phyloP scores from a whole-genome alignment of 2,113 vertebrate genomes.

The Naja naja region DNA sequence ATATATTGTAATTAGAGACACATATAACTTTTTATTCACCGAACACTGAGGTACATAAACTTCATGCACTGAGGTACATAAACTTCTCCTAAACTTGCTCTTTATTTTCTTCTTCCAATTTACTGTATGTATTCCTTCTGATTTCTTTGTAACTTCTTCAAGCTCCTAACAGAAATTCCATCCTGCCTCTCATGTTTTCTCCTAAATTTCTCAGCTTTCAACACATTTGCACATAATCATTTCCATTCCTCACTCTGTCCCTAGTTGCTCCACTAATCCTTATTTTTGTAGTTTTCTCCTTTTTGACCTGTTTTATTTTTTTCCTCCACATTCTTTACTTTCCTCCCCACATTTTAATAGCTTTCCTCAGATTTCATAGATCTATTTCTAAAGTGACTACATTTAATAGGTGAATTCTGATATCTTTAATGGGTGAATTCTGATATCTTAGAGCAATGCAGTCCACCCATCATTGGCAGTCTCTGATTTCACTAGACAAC shows the following conservation, averaged over 20 bases:
- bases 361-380: background rate
- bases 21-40: background rate
- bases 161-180: background rate
- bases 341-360: background rate
- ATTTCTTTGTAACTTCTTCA: background rate
- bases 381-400: background rate
- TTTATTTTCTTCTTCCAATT: background rate
- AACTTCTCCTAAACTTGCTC: background rate
- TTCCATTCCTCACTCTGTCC: background rate
- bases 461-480: background rate
- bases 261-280: background rate
- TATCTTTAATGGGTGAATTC: too few species aligned
- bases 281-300: background rate
- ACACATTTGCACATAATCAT: background rate
- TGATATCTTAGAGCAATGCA: background rate
- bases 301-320: background rate
- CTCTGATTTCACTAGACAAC: background rate
- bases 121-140: background rate
- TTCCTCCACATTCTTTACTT: background rate
- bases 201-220: background rate
- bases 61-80: background rate
- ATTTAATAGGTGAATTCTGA: background rate
- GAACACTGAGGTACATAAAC: background rate
- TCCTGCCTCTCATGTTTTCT: background rate
- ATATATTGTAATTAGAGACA: background rate